These are phyloP conservation scores for Selene dorsalis DNA, from an alignment of 2,797 vertebrate species.

Conservation along the genomic window DNA sequence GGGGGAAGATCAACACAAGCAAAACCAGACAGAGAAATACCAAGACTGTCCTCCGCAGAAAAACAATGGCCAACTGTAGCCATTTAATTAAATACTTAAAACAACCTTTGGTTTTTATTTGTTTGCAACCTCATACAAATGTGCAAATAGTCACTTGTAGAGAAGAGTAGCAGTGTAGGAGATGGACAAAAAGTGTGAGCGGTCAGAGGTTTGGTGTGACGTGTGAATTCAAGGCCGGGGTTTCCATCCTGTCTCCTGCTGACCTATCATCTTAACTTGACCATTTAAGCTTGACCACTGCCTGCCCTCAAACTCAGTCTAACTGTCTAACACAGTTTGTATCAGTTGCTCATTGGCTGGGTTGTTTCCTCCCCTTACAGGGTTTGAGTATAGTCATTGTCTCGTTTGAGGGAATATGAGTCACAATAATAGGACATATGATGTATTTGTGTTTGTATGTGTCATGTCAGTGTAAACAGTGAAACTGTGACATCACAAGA, in stretches of 20 bases:
- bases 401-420: slow-evolving; percentile 17
- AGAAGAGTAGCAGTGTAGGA: neutral
- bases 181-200: neutral
- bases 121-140: neutral
- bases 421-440: slow-evolving; percentile 10
- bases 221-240: neutral
- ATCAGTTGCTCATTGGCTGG: neutral
- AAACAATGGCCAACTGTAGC: neutral
- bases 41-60: neutral
- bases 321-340: neutral
- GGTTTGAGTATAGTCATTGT: neutral
- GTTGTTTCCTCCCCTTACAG: neutral
- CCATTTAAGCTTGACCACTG: too few relatives aligned
- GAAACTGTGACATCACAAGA: neutral
- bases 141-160: neutral
- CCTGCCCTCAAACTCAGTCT: slow-evolving; percentile 5
- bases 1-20: neutral
- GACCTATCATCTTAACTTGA: neutral
- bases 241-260: neutral
- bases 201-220: too few relatives aligned
- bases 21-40: neutral
- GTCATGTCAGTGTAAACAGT: slow-evolving; percentile 21
- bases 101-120: neutral
- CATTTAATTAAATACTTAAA: neutral
- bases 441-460: slow-evolving; percentile 8